Evolutionary conservation across 2,888 invertebrate species (phyloP), one percentile per base, ranked within the genome.

Genomic region (Craniophora ligustri): DNA sequence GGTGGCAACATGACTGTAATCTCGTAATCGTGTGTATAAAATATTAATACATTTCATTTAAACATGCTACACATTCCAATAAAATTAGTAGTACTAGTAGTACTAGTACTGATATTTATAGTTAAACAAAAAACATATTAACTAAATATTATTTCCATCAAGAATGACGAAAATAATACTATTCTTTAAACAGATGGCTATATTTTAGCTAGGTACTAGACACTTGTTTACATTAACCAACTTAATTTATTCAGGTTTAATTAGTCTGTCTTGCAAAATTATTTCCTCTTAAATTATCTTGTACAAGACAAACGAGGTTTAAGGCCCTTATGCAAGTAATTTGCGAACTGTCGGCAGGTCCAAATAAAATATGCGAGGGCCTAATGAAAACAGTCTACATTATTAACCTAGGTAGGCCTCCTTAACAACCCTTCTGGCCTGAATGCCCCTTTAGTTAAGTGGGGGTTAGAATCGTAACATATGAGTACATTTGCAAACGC

Each of bases 161-260:
- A 44, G 56, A 65, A 67, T 67, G 57, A n/a, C n/a, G n/a, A n/a
- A n/a, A n/a, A n/a, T n/a, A n/a, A n/a, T n/a, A n/a, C n/a, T n/a
- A n/a, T 72, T 69, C 54, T 76, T 73, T 67, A 76, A 64, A 73
- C 51, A 57, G 55, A 67, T 64, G 35, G 42, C 63, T 62, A 61
- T 66, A 75, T 74, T 77, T 64, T 67, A 74, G 76, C 70, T 72
- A 74, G 76, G 69, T 72, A 68, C 63, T 68, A 58, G 60, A 69
- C 76, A 79, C 78, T 82, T 85, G 82, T 84, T 85, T 82, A 82
- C 85, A 82, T 84, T 82, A 83, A 76, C 76, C 58, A 75, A 75
- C 78, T 84, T 86, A 85, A 86, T 86, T 83, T 85, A 85, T 85
- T 84, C 72, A 77, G 79, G 81, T 84, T 81, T 83, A 86, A 87